These are phyloP conservation scores for Drosophila rellima DNA, from an alignment of 2,888 invertebrate genomes.

Conservation along the genomic window DNA sequence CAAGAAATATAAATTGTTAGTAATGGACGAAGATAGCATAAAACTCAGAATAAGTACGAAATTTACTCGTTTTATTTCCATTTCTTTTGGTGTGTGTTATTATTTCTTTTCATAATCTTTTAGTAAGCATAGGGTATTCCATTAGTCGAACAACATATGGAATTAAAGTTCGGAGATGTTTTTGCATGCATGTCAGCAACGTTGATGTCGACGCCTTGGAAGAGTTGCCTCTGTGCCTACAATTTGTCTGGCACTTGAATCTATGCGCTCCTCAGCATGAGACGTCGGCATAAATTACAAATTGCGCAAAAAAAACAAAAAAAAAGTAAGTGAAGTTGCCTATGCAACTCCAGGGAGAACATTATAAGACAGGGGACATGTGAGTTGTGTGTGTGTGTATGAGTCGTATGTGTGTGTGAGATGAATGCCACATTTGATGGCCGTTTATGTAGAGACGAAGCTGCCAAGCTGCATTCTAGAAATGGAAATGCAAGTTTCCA, in stretches of 20 bases:
- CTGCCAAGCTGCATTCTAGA: slow-evolving; percentile 70
- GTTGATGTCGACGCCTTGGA: slow-evolving; percentile 52
- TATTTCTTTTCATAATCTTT: background rate
- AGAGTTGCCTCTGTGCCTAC: slow-evolving; percentile 48
- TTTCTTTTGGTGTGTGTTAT: background rate
- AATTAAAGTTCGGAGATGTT: slow-evolving; percentile 11
- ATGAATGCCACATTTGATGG: slow-evolving; percentile 66
- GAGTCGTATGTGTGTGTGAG: slow-evolving; percentile 31
- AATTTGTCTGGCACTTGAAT: slow-evolving; percentile 71
- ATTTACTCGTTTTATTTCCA: too few relatives aligned
- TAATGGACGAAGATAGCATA: too few relatives aligned
- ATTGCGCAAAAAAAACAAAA: slow-evolving; percentile 47
- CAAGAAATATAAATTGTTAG: too few relatives aligned
- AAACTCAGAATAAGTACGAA: too few relatives aligned
- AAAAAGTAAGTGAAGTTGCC: slow-evolving; percentile 54
- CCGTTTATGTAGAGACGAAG: slow-evolving; percentile 58
- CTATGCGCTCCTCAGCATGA: slow-evolving; percentile 47
- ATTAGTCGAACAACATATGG: background rate
- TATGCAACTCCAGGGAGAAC: slow-evolving; percentile 30
- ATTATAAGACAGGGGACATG: background rate
- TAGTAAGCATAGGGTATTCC: slow-evolving; percentile 18
- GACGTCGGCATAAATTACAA: slow-evolving; percentile 75
- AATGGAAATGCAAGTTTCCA: slow-evolving; percentile 41
- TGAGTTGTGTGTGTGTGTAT: slow-evolving; percentile 18
- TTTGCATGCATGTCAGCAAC: slow-evolving; percentile 58